phyloP scores from a whole-genome alignment of 2,888 invertebrate genomes.

The Ypsolopha scabrella region DNA sequence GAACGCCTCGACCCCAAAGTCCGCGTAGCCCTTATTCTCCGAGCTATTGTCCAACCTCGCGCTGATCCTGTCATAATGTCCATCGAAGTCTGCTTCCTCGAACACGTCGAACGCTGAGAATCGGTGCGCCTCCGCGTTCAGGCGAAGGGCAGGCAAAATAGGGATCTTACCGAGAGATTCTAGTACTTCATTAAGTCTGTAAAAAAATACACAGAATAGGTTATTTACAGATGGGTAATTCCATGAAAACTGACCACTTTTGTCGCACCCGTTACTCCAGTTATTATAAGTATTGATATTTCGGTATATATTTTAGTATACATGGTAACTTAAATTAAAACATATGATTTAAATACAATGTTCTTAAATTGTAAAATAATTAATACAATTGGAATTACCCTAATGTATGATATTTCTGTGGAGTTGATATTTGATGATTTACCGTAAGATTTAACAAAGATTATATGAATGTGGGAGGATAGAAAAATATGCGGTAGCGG shows the following conservation, averaged over 20 bases:
- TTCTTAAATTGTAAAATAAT: too few species aligned
- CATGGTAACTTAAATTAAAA: too few species aligned
- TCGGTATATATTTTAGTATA: too few species aligned
- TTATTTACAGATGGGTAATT: not conserved
- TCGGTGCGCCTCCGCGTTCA: conserved; percentile 72
- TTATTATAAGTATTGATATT: too few species aligned
- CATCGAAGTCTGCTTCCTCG: conserved; percentile 62
- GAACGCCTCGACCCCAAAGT: conserved; percentile 58
- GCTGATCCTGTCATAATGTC: conserved; percentile 45
- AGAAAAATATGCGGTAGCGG: too few species aligned
- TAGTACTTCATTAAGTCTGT: conserved; percentile 81
- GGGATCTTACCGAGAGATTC: conserved; percentile 85
- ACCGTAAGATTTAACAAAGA: too few species aligned
- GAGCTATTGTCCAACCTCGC: conserved; percentile 46
- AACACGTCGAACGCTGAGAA: conserved; percentile 75
- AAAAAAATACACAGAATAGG: conserved; percentile 19
- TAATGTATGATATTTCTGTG: too few species aligned
- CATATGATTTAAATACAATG: too few species aligned
- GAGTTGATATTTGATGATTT: too few species aligned
- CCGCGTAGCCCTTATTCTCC: conserved; percentile 41
- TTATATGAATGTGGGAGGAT: too few species aligned
- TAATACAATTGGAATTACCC: too few species aligned
- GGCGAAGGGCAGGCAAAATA: conserved; percentile 80
- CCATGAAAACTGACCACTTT: not conserved
- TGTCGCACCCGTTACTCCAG: too few species aligned